Evolutionary conservation across 2,797 vertebrate species (phyloP).

Genomic region (Periparus ater): DNA sequence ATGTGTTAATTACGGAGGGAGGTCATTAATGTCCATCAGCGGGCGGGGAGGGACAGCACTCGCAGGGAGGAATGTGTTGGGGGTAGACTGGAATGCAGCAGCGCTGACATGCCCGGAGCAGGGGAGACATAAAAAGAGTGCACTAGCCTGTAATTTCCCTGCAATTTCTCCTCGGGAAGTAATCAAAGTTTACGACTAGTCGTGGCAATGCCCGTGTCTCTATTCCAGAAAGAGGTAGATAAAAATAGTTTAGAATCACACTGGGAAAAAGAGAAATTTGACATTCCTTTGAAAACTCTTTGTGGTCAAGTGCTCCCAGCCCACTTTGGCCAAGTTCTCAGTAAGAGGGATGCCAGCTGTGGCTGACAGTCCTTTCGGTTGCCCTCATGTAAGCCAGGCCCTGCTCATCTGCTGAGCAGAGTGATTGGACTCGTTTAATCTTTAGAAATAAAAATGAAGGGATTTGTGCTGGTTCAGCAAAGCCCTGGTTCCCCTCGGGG

Average conservation of each 20-base stretch:
- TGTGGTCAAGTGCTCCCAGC: background rate
- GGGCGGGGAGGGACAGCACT: background rate
- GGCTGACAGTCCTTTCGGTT: background rate
- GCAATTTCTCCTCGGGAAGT: slow-evolving; percentile 53
- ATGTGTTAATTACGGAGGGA: background rate
- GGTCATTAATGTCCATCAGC: background rate
- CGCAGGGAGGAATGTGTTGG: background rate
- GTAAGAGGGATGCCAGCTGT: background rate
- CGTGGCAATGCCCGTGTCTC: background rate
- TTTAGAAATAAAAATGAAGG: background rate
- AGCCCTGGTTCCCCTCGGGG: background rate
- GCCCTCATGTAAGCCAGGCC: background rate
- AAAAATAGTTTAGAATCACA: slow-evolving; percentile 35
- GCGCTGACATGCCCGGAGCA: background rate
- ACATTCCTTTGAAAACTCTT: background rate
- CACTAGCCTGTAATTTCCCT: slow-evolving; percentile 48
- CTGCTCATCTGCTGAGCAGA: background rate
- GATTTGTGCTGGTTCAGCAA: background rate
- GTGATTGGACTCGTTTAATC: background rate
- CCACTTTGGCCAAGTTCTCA: background rate
- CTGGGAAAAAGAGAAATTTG: background rate
- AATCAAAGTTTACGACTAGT: slow-evolving; percentile 25
- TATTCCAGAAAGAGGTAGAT: slow-evolving; percentile 9
- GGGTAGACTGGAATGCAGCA: slow-evolving; percentile 6
- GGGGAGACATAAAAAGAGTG: background rate